Evolutionary conservation across 2,113 vertebrate genomes (phyloP).

Genomic region (Thunnus maccoyii): DNA sequence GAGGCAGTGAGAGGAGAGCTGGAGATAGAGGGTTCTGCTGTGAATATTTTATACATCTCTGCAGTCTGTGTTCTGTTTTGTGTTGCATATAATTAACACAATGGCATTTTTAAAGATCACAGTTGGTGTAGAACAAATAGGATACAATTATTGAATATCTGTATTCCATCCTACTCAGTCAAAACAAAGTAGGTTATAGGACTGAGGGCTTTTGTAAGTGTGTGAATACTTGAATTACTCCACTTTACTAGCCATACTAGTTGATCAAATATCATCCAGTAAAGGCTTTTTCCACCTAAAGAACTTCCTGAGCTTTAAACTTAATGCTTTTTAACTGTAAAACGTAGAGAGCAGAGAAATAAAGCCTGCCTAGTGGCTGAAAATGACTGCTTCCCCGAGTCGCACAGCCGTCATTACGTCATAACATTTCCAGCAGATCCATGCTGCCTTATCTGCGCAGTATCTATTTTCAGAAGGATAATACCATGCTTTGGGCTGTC

Average conservation of each 20-base stretch:
- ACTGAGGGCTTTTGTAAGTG: background rate
- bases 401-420: slow-evolving; percentile 21
- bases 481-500: slow-evolving; percentile 35
- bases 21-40: background rate
- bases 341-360: background rate
- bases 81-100: background rate
- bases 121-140: background rate
- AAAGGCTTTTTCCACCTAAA: background rate
- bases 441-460: slow-evolving; percentile 44
- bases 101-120: background rate
- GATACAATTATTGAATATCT: background rate
- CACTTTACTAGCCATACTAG: background rate
- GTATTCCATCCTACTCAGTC: background rate
- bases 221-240: background rate
- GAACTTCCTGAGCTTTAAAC: background rate
- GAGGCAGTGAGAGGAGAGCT: background rate
- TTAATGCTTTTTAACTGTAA: background rate
- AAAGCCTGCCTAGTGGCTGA: background rate
- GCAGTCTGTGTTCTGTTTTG: background rate
- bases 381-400: background rate
- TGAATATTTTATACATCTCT: background rate
- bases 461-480: slow-evolving; percentile 57
- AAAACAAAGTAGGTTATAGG: background rate
- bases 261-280: background rate
- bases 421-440: slow-evolving; percentile 23